Base-by-base conservation (phyloP, 2,888 invertebrate species). In the Apantesis nais region DNA sequence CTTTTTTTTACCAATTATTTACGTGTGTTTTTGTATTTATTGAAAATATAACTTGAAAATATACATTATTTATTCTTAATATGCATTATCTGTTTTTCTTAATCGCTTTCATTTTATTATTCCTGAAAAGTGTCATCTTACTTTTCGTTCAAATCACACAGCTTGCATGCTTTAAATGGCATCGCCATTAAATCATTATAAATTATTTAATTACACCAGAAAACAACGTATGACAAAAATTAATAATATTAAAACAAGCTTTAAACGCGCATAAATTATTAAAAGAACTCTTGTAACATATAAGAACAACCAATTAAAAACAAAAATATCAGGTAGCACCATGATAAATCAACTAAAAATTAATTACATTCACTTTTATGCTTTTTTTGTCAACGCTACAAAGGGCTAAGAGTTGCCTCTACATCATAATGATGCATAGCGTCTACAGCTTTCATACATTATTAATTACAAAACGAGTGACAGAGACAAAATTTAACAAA, bases 361-460 rank as follows among this genome's bases (percentile, higher is more conserved):
- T 83, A 81, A 86, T 86, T 85, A 82, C 85, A 86, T 85, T 82
- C 78, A 70, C 71, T 71, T 77, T 73, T 74, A 73, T 71, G 72
- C 75, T 80, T 86, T 87, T 90, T 91, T 90, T 89, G 89, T 78
- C 84, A 80, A 89, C 91, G 78, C 76, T 91, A 89, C 90, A 79
- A 72, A 73, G 72, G 78, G 74, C 78, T 83, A 83, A 84, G 83
- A 83, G 82, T 75, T 78, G 82, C 84, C 83, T 84, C 85, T 88
- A 88, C 84, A 87, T 88, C 92, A 90, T 87, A 88, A 92, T 92
- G 92, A 91, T 89, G 86, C 88, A 92, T 89, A 82, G 90, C 86
- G 83, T 86, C 88, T 88, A 87, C 86, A 82, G 89, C 87, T 88
- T 90, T 91, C 91, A 92, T 92, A 90, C 90, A 92, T 92, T 92